Evolutionary conservation across 2,888 invertebrate genomes (phyloP).

Genomic region (Pachymerium ferrugineum): DNA sequence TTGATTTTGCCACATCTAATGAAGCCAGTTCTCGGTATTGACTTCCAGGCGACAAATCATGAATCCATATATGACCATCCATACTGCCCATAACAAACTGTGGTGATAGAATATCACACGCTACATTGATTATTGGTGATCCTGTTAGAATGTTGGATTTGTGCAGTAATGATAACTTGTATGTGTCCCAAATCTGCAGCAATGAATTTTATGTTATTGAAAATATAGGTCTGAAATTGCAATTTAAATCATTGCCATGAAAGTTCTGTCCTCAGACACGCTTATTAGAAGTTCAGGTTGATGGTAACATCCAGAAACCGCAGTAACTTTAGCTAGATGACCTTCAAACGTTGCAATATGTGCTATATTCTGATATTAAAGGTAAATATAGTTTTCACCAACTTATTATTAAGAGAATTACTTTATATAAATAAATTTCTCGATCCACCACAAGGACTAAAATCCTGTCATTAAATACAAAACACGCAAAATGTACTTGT

Average conservation of each 20-base stretch:
- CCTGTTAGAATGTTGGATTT: slow-evolving; percentile 20
- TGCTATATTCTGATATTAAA: not conserved
- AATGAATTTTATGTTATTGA: not conserved
- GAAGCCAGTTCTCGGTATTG: slow-evolving; percentile 23
- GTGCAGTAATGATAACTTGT: slow-evolving; percentile 7
- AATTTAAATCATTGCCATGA: slow-evolving; percentile 21
- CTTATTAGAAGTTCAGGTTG: slow-evolving; percentile 28
- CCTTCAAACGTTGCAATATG: slow-evolving; percentile 29
- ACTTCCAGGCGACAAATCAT: slow-evolving; percentile 25
- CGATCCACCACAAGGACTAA: slow-evolving; percentile 23
- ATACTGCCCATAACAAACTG: slow-evolving; percentile 27
- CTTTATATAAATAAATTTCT: slow-evolving; percentile 30
- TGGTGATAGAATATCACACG: slow-evolving; percentile 5
- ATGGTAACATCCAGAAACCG: not conserved
- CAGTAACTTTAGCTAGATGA: slow-evolving; percentile 29
- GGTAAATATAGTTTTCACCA: not conserved
- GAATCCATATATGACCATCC: slow-evolving; percentile 28
- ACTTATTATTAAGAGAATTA: not conserved
- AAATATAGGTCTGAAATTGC: not conserved
- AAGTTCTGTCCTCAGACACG: slow-evolving; percentile 31
- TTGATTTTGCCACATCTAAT: slow-evolving; percentile 23
- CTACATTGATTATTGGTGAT: slow-evolving; percentile 26
- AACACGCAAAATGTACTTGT: slow-evolving; percentile 15
- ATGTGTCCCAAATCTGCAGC: slow-evolving; percentile 22
- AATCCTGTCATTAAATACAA: slow-evolving; percentile 24